Evolutionary conservation across 2,888 invertebrate species (phyloP), one percentile per base, ranked within the genome.

Genomic region (Volucella inflata): DNA sequence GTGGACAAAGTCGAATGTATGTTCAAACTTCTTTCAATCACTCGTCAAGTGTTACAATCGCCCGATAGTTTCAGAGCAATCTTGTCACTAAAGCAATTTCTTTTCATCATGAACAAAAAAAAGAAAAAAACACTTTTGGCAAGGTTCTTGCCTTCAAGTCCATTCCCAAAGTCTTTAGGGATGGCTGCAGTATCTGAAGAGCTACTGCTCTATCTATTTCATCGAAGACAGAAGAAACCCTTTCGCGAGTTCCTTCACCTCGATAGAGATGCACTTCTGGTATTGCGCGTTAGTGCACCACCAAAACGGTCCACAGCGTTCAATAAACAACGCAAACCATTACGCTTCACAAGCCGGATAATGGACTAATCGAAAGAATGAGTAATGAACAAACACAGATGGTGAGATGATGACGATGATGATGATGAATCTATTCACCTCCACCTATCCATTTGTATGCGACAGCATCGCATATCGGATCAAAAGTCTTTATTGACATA

Each of bases 301-400:
- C 67, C 60, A 77, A 72, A 60, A 67, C 65, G 76, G 65, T 62
- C 42, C 48, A 77, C 68, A 68, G 30, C 75, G 55, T 79, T 75
- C 83, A 78, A 84, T 84, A 79, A 79, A 79, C 75, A 79, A 78
- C 74, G 79, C 64, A 74, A 79, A 59, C 79, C 71, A 67, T 75
- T 40, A 84, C 60, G 80, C 74, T 84, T 78, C 74, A 84, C 74
- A 12, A 36, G 30, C 71, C 76, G 71, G 72, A 81, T 85, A 85
- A 85, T 77, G 76, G 85, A 81, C 85, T 81, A 80, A 85, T 80
- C 81, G 85, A 72, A 85, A 85, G 85, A 85, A 85, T 81, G 85
- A 81, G 77, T 85, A 85, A 85, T 81, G 85, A 85, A 81, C 81
- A 85, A 85, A 85, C 85, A 85, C 85, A 81, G 81, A 85, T 85